Percentiles rank a stretch among this genome's conserved stretches.
Conservation (phyloP, 2,113 vertebrate genomes). For the Caracal caracal region DNA sequence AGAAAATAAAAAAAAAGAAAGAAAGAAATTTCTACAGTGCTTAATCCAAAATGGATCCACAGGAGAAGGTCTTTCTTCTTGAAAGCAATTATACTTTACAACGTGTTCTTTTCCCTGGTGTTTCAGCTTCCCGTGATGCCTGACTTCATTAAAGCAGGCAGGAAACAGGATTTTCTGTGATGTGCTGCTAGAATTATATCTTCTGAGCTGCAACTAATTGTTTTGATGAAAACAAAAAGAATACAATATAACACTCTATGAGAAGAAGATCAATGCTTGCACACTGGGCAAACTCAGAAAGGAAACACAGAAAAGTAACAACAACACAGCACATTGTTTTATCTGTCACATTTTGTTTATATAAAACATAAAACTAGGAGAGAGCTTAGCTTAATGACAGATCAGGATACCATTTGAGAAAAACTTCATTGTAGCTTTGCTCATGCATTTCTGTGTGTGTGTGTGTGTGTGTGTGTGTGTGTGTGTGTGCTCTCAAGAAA, state of each 20-base stretch:
- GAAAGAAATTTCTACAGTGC: neutral
- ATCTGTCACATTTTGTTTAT: slow-evolving; percentile 14
- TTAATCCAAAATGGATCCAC: slow-evolving; percentile 78
- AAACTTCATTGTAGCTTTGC: neutral
- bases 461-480: neutral
- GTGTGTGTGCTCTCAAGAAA: neutral
- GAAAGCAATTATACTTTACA: slow-evolving; percentile 79
- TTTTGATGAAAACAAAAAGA: slow-evolving; percentile 67
- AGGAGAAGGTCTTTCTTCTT: slow-evolving; percentile 65
- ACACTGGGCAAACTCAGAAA: slow-evolving; percentile 21
- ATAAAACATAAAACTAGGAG: slow-evolving; percentile 10
- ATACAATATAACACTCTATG: slow-evolving; percentile 5
- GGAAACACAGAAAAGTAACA: slow-evolving; percentile 44
- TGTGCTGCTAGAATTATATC: slow-evolving; percentile 61
- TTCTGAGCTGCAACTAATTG: slow-evolving; percentile 73
- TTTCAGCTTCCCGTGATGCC: slow-evolving; percentile 70
- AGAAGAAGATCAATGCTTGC: slow-evolving; percentile 64
- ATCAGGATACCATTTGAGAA: neutral
- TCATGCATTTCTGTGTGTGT: neutral
- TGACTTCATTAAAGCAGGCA: slow-evolving; percentile 75
- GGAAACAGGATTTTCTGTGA: slow-evolving; percentile 68
- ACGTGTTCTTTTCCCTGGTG: slow-evolving; percentile 71
- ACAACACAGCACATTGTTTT: slow-evolving; percentile 22
- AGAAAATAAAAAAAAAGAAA: slow-evolving; percentile 2
- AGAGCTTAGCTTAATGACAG: slow-evolving; percentile 7